A percentile compares a stretch with the other conserved stretches of the same genome.
These are phyloP conservation scores for Sarcophaga peregrina DNA, from an alignment of 1,140 invertebrate genomes.

Conservation along the genomic window DNA sequence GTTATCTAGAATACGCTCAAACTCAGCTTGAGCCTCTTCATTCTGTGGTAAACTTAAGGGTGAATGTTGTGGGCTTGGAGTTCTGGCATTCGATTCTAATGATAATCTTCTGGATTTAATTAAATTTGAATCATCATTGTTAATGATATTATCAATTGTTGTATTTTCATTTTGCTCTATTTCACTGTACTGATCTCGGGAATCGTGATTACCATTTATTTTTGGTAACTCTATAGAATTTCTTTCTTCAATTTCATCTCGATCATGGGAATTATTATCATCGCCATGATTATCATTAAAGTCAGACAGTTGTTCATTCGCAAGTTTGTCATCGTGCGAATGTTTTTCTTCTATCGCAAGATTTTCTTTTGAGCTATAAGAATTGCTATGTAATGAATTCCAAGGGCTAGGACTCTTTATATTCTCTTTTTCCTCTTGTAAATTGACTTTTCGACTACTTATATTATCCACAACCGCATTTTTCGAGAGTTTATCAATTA, in stretches of 20 bases:
- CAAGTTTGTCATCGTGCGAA: background rate
- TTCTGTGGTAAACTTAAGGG: background rate
- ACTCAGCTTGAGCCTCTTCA: background rate
- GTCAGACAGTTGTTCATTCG: background rate
- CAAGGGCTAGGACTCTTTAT: background rate
- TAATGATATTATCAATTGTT: background rate
- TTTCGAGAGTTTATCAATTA: no score
- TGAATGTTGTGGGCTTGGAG: background rate
- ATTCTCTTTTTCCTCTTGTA: background rate
- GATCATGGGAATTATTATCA: no score
- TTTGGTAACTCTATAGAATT: background rate
- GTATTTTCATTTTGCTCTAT: background rate
- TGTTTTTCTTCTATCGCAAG: background rate
- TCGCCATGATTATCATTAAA: no score
- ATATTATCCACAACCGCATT: no score
- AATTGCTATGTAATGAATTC: background rate
- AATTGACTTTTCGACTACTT: no score
- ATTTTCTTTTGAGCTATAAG: background rate
- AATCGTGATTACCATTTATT: constrained; percentile 38
- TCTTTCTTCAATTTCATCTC: background rate
- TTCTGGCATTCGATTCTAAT: background rate
- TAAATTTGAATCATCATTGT: background rate
- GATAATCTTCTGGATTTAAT: background rate
- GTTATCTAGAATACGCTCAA: background rate
- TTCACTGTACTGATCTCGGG: background rate